These are phyloP conservation scores for Polypedilum pembai DNA, from an alignment of 1,140 invertebrate species.

Conservation along the genomic window DNA sequence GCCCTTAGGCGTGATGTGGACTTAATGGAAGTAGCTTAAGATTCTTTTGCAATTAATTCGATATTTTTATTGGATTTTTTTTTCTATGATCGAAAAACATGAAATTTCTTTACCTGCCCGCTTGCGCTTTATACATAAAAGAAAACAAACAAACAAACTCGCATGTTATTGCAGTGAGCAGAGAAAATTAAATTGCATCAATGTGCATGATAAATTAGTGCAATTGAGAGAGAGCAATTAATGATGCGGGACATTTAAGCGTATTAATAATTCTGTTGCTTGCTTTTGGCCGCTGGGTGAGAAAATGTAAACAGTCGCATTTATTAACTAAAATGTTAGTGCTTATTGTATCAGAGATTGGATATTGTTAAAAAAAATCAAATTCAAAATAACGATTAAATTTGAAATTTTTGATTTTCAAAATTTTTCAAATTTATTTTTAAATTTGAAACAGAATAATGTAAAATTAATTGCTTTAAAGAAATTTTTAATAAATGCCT, in stretches of 20 bases:
- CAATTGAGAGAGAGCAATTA: background rate
- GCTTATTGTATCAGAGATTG: too few relatives aligned
- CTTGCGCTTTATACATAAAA: background rate
- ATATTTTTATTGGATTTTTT: slow-evolving; percentile 19
- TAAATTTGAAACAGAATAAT: too few relatives aligned
- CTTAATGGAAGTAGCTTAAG: slow-evolving; percentile 23
- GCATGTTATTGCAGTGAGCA: too few relatives aligned
- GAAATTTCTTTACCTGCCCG: background rate
- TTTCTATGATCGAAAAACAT: background rate
- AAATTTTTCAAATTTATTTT: too few relatives aligned
- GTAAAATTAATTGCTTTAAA: too few relatives aligned
- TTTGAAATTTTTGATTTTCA: too few relatives aligned
- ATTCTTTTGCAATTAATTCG: slow-evolving; percentile 5
- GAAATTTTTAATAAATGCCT: too few relatives aligned
- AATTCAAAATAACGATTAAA: too few relatives aligned
- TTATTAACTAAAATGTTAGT: too few relatives aligned
- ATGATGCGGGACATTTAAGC: background rate
- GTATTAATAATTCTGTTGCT: background rate
- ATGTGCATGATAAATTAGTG: background rate
- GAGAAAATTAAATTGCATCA: too few relatives aligned
- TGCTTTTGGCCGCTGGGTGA: background rate
- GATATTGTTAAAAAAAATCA: too few relatives aligned
- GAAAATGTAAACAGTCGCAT: background rate
- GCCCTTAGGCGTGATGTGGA: slow-evolving; percentile 20
- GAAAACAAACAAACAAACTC: too few relatives aligned